Conservation (phyloP, 2,797 vertebrate species). For the Xenops minutus region DNA sequence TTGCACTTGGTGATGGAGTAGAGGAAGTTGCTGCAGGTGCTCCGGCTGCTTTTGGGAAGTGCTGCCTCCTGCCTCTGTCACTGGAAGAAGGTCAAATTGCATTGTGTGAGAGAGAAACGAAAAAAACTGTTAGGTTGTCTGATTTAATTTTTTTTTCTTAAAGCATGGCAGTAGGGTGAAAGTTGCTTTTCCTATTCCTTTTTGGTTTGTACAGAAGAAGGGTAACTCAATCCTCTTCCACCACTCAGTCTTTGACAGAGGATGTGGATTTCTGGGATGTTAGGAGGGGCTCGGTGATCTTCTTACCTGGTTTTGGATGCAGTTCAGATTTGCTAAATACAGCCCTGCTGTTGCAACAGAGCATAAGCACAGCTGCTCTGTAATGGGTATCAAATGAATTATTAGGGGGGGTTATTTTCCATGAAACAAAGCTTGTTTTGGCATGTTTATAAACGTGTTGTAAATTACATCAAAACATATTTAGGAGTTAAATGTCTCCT, state of each 20-base stretch:
- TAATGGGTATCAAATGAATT: background rate
- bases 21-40: background rate
- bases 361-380: background rate
- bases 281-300: background rate
- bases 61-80: background rate
- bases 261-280: background rate
- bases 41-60: background rate
- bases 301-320: background rate
- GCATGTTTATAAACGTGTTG: background rate
- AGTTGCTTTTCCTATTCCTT: background rate
- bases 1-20: accelerated
- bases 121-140: background rate
- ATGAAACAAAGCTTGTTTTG: background rate
- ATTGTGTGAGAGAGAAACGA: background rate
- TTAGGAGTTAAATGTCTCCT: background rate
- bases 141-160: background rate
- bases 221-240: background rate
- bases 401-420: background rate
- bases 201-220: background rate
- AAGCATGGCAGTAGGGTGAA: background rate
- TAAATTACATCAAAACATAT: background rate
- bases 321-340: background rate
- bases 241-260: background rate
- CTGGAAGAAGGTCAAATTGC: background rate
- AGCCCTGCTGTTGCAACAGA: background rate